phyloP scores from a whole-genome alignment of 1,140 invertebrate genomes.

The Chironomus tepperi region DNA sequence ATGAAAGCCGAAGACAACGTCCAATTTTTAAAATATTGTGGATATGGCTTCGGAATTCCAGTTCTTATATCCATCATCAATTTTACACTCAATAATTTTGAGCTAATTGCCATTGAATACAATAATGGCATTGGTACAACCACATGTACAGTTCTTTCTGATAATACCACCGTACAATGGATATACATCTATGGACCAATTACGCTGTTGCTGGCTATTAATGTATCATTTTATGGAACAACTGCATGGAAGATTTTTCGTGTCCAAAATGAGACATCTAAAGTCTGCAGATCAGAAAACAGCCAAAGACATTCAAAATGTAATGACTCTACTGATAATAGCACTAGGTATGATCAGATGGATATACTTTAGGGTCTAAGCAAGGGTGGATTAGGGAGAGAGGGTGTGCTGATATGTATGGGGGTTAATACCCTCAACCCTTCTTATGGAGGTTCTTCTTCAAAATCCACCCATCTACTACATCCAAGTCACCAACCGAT shows the following conservation, averaged over 20 bases:
- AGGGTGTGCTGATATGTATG: too few relatives aligned
- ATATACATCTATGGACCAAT: background rate
- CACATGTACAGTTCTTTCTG: too few relatives aligned
- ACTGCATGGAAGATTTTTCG: background rate
- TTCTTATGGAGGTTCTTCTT: too few relatives aligned
- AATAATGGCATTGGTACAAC: background rate
- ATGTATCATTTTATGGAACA: background rate
- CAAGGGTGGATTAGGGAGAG: too few relatives aligned
- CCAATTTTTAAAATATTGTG: background rate
- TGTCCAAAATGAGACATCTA: background rate
- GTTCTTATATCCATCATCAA: background rate
- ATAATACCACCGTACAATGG: background rate
- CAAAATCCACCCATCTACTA: too few relatives aligned
- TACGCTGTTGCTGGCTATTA: background rate
- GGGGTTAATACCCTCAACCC: too few relatives aligned
- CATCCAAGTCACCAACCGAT: too few relatives aligned
- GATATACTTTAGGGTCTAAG: too few relatives aligned
- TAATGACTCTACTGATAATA: too few relatives aligned
- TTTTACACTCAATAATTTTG: background rate
- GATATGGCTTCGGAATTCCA: background rate
- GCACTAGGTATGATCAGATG: background rate
- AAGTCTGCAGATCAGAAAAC: background rate
- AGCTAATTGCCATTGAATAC: background rate
- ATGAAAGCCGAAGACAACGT: background rate
- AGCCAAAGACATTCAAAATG: background rate